Percentiles rank a stretch among this genome's conserved stretches.
Conservation (phyloP, 2,797 vertebrate species). For the Taeniopygia guttata region DNA sequence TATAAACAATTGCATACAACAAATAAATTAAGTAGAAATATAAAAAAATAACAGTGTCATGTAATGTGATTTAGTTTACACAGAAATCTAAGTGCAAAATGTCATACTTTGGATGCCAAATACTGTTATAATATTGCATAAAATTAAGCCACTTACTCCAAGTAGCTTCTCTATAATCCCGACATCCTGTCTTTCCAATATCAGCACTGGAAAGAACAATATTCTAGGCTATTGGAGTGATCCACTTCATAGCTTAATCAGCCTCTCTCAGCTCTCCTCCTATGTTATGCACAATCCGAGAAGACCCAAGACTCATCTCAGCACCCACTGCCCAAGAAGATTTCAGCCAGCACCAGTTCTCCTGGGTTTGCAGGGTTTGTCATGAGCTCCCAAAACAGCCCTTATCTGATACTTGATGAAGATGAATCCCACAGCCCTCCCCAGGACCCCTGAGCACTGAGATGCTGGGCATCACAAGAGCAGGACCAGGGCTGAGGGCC, state of each 20-base stretch:
- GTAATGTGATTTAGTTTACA: slow-evolving; percentile 14
- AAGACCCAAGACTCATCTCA: not conserved
- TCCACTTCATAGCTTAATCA: not conserved
- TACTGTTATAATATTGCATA: not conserved
- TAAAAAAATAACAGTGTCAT: not conserved
- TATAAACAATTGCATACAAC: slow-evolving; percentile 13
- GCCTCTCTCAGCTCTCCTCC: not conserved
- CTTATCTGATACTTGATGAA: not conserved
- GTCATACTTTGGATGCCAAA: not conserved
- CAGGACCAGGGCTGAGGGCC: not conserved
- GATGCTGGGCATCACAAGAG: not conserved
- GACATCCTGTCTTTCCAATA: not conserved
- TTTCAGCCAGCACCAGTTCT: not conserved
- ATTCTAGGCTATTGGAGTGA: not conserved
- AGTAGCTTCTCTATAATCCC: not conserved
- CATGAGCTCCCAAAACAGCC: not conserved
- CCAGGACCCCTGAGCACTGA: not conserved
- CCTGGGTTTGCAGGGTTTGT: not conserved
- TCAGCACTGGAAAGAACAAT: not conserved
- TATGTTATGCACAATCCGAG: not conserved
- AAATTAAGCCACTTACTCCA: not conserved
- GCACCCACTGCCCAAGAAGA: not conserved
- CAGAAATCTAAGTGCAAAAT: slow-evolving; percentile 3
- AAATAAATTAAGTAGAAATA: slow-evolving; percentile 40
- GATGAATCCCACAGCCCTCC: not conserved